Conservation (phyloP, 2,797 vertebrate genomes). For the Thripadectes ignobilis region DNA sequence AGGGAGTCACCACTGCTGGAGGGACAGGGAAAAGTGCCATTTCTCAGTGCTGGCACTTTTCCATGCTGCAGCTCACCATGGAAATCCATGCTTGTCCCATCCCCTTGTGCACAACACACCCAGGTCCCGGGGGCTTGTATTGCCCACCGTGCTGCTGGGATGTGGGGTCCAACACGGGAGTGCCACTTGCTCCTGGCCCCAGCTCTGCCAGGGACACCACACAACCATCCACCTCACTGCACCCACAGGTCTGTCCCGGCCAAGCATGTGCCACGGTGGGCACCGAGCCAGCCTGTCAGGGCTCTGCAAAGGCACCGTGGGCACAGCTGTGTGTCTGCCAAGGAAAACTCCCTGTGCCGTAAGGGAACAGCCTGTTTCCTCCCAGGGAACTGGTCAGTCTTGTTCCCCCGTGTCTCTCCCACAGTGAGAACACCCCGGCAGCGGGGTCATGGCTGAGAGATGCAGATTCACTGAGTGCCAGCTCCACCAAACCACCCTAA, state of each 20-base stretch:
- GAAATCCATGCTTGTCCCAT: rapidly evolving
- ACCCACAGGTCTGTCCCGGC: rapidly evolving
- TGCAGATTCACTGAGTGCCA: rapidly evolving
- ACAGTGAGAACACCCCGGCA: not conserved
- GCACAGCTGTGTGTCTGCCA: slow-evolving; percentile 25
- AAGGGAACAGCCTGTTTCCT: slow-evolving; percentile 23
- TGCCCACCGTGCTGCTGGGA: rapidly evolving
- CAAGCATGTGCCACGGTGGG: not conserved
- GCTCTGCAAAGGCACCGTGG: not conserved
- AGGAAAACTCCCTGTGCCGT: slow-evolving; percentile 5
- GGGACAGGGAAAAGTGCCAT: not conserved
- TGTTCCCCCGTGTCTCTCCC: not conserved
- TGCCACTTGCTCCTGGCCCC: rapidly evolving
- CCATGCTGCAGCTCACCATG: not conserved
- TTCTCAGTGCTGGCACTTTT: not conserved
- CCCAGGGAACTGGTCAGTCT: slow-evolving; percentile 24
- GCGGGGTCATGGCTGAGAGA: not conserved
- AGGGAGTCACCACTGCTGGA: not conserved
- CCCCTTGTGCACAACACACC: rapidly evolving
- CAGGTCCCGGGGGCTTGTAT: rapidly evolving
- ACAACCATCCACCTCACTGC: rapidly evolving
- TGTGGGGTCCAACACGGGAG: rapidly evolving
- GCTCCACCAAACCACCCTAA: not conserved
- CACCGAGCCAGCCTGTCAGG: not conserved
- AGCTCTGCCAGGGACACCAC: rapidly evolving